Base-by-base conservation (phyloP, 2,113 vertebrate genomes). In the Odocoileus virginianus region DNA sequence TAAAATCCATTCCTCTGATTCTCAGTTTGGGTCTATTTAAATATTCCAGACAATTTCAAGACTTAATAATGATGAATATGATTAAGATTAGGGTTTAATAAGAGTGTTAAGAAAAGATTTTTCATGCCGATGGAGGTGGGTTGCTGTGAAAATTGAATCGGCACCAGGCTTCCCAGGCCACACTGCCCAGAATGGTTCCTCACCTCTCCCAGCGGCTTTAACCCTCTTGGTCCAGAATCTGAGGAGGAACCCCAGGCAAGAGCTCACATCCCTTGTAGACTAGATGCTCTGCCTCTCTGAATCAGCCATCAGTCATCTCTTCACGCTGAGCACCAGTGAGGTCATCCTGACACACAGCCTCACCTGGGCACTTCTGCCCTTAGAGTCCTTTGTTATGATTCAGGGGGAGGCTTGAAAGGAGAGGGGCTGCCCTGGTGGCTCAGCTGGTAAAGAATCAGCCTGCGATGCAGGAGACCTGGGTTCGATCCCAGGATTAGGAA, bases 51-150 rank as follows among this genome's bases (percentile, higher is more conserved):
- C 98, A 98, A 98, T 99, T 99, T 99, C 81, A 94, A 98, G 98
- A 50, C 97, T 98, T 99, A 98, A 99, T 98, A 98, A 98, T 99
- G 99, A 98, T 98, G 98, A 99, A 99, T 99, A 99, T 30, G 98
- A 98, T 98, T 98, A 98, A 99, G 98, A 99, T 99, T 99, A 98
- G 98, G 97, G 97, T 98, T 99, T 99, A 98, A 99, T 98, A 98
- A 98, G 98, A 98, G 94, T 92, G 97, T 98, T 98, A 99, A 98
- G 97, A 98, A 98, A 98, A 99, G 98, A 98, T 98, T 98, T 98
- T 98, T 99, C 98, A 98, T 98, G 98, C 97, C 36, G 94, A 95
- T 98, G 97, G 88, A 98, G 98, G 96, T 95, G 96, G 98, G 98
- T 95, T 96, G 76, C 98, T 95, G 94, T 95, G 98, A 97, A 98